Evolutionary conservation across 2,797 vertebrate genomes (phyloP).

Genomic region (Megaceryle alcyon): DNA sequence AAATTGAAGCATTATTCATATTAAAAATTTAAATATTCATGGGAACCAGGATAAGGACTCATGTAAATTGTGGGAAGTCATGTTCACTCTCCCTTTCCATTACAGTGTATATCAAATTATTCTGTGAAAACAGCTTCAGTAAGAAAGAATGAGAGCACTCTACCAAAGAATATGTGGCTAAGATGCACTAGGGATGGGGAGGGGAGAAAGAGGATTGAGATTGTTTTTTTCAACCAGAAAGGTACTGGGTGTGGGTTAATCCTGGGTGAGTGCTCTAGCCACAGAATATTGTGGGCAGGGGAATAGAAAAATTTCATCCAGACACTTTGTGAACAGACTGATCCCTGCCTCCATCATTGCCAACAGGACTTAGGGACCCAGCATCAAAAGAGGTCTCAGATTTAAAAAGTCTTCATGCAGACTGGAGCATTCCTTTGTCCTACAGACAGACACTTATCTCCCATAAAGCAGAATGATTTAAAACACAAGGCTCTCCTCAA

Average conservation of each 20-base stretch:
- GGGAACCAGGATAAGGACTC: neutral
- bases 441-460: neutral
- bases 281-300: neutral
- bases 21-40: constrained; percentile 28
- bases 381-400: neutral
- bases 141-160: neutral
- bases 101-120: neutral
- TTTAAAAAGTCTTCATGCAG: neutral
- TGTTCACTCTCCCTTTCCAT: neutral
- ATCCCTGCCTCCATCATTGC: neutral
- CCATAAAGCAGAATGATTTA: neutral
- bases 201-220: neutral
- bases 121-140: neutral
- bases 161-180: neutral
- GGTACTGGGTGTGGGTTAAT: neutral
- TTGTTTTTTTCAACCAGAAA: neutral
- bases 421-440: neutral
- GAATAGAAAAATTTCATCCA: neutral
- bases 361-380: neutral
- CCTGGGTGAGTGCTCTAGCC: neutral
- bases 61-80: neutral
- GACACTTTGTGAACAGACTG: neutral
- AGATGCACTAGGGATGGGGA: neutral
- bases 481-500: neutral
- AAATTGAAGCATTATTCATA: constrained; percentile 10